These are phyloP conservation scores for Esox niger DNA, from an alignment of 2,113 vertebrate genomes.

Conservation along the genomic window DNA sequence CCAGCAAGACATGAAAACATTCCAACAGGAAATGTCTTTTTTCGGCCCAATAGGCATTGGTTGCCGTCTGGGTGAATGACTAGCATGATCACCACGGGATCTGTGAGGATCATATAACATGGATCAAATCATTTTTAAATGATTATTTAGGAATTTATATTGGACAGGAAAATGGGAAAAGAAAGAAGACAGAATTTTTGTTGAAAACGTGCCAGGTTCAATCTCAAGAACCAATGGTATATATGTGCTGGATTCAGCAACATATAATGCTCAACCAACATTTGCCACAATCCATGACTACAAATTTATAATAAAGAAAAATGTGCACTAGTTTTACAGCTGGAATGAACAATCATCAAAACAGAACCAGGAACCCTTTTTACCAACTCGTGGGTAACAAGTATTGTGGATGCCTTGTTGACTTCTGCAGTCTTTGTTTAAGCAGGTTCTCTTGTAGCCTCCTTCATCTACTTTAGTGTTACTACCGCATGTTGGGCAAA, in stretches of 20 bases:
- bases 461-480: conserved; percentile 79
- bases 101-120: conserved; percentile 56
- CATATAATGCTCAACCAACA: too few relatives aligned
- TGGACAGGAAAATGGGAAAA: too few relatives aligned
- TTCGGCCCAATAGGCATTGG: conserved; percentile 89
- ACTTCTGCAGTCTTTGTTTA: conserved; percentile 80
- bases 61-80: conserved; percentile 92
- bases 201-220: too few relatives aligned
- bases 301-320: too few relatives aligned
- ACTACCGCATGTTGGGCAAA: conserved; percentile 89
- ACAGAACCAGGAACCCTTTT: conserved; percentile 32
- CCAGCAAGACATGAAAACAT: conserved; percentile 95
- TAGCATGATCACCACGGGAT: conserved; percentile 97
- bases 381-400: conserved; percentile 92
- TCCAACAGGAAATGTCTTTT: conserved; percentile 82
- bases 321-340: too few relatives aligned
- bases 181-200: too few relatives aligned
- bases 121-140: background rate
- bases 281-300: too few relatives aligned
- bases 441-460: conserved; percentile 89
- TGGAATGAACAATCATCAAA: background rate
- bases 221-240: too few relatives aligned
- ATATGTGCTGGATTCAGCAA: too few relatives aligned
- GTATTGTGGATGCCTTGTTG: conserved; percentile 88
- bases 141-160: background rate